Evolutionary conservation across 2,888 invertebrate genomes (phyloP), one percentile per base, ranked within the genome.

Genomic region (Itoplectis maculator): DNA sequence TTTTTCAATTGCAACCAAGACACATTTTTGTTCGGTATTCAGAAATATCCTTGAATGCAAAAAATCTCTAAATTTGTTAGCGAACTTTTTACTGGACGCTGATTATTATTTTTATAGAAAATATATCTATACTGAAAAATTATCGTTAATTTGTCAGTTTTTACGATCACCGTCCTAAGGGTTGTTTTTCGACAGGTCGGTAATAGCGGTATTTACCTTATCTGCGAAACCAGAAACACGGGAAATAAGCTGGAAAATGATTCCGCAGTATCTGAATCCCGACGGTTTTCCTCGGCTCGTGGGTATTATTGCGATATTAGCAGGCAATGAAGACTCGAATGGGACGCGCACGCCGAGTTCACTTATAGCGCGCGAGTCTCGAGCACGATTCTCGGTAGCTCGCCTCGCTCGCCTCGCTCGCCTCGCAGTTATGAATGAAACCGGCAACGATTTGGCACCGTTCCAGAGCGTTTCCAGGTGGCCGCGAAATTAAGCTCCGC

Each of bases 391-490:
- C 68, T 45, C 42, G 74, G 37, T 70, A 70, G 20, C 29, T 15
- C 49, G 23, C 49, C n/a, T 42, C 65, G 9, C n/a, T 23, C 51
- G 18, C 61, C n/a, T n/a, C n/a, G n/a, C n/a, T n/a, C n/a, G n/a
- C n/a, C n/a, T 37, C 13, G 61, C 45, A 72, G 86, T 87, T 87
- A 87, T 86, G 88, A 88, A 88, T 87, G 88, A 88, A 87, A 85
- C 86, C 84, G 80, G 83, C 84, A 87, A 87, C 85, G 85, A 88
- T 88, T 87, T 89, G 88, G 89, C 89, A 87, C 79, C 78, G 79
- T 79, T 86, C 89, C 89, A 89, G 87, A 86, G 87, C 81, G 84
- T 86, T 88, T 88, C 85, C 88, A 88, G 88, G 85, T 87, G 88
- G 88, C 81, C 86, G 84, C 83, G 85, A 88, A 88, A 89, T 89